Evolutionary conservation across 2,113 vertebrate species (phyloP), one percentile per base, ranked within the genome.

Genomic region (Scortum barcoo): DNA sequence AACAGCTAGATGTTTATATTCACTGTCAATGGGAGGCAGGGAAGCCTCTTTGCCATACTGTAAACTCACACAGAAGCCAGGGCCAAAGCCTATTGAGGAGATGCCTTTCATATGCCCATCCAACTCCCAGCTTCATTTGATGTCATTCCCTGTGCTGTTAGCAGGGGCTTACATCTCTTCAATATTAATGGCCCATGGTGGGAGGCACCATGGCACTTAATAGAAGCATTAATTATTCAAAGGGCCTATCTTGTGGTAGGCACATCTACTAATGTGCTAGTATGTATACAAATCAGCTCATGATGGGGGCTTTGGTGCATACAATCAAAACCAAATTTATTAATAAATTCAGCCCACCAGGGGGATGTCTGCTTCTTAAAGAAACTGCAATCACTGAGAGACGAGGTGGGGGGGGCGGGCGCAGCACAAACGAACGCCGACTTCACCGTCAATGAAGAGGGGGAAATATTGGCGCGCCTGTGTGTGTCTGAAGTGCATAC

Each of bases 151-250:
- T 73, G 40, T 70, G 87, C 92, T 91, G 93, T 94, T 93, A 94
- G 89, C 78, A 48, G 81, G 72, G 91, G 86, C 92, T 94, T 94
- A 93, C 90, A 91, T 91, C 89, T 87, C 82, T 91, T 95, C 89
- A 95, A 95, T 95, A 95, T 95, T 95, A 94, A 96, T 94, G 88
- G 83, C 86, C 80, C 72, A 44, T 74, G 90, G 88, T 92, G 91
- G 92, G 92, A 91, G 91, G 91, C 88, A 86, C 83, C 90, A 58
- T 84, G 86, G 86, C 90, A 86, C 92, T 92, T 95, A 95, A 95
- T 91, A 93, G 92, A 93, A 93, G 90, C 88, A 94, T 95, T 92
- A 90, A 95, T 95, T 93, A 95, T 95, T 95, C 92, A 96, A 76
- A 80, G 90, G 86, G 67, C 75, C 84, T 84, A 91, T 93, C 87